A percentile compares a stretch with the other conserved stretches of the same genome.
phyloP scores from a whole-genome alignment of 2,888 invertebrate species.

The Nebria brevicollis region DNA sequence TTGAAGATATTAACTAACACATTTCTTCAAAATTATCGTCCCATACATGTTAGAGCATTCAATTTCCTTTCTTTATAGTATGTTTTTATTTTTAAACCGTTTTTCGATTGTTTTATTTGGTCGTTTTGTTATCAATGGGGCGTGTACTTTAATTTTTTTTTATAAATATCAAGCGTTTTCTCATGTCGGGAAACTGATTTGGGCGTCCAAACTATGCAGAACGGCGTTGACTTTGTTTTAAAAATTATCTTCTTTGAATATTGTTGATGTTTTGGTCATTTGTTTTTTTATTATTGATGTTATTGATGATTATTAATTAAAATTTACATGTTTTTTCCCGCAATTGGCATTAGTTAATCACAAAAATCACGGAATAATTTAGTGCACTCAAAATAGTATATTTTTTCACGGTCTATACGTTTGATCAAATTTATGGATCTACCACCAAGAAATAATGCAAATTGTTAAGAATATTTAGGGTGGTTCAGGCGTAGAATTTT shows the following conservation, averaged over 20 bases:
- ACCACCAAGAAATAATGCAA: background rate
- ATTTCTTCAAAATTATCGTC: too few relatives aligned
- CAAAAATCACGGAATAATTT: background rate
- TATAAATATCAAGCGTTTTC: too few relatives aligned
- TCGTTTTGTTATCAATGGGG: too few relatives aligned
- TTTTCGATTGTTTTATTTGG: too few relatives aligned
- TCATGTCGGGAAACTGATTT: too few relatives aligned
- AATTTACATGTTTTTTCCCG: background rate
- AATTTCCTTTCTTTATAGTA: too few relatives aligned
- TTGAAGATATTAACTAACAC: too few relatives aligned
- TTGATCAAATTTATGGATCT: background rate
- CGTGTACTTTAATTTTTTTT: too few relatives aligned
- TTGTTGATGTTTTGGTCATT: background rate
- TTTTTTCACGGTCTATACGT: background rate
- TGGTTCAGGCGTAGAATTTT: background rate
- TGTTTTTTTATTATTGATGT: background rate
- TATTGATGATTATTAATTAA: background rate
- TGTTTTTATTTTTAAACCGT: too few relatives aligned
- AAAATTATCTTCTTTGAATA: background rate
- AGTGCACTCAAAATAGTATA: background rate
- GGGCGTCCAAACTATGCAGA: too few relatives aligned
- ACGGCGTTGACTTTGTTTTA: background rate
- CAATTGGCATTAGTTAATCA: background rate
- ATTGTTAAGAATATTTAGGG: background rate
- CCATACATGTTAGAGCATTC: too few relatives aligned